Base-by-base conservation (phyloP, 2,888 invertebrate genomes). In the Hybos culiciformis region DNA sequence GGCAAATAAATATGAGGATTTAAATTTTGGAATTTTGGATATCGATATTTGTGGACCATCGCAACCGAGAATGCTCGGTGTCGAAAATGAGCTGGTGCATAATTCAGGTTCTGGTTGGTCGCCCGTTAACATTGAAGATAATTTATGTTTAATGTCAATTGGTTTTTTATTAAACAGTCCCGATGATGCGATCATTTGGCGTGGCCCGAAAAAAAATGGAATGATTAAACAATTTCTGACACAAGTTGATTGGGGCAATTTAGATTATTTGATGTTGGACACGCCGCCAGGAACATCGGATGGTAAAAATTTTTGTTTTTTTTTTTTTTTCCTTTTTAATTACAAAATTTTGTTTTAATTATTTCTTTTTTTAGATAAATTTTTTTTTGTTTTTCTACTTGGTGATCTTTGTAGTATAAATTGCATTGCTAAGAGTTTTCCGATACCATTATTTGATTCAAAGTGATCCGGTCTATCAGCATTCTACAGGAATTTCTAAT, bases 31-130 rank as follows among this genome's bases (percentile, higher is more conserved):
- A 17, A 78, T 98, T 7, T 68, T 98, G 53, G 98, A 99, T 68
- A 83, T 97, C 43, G 98, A 99, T 63, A 91, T 98, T 53, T 98
- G 97, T 70, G 98, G 98, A 0, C 98, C 98, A 36, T 94, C 94
- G 19, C 88, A 93, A 60, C 97, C 98, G 11, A 77, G 92, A 50
- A 82, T 98, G 53, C 73, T 97, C 56, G 96, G 96, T 29, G 87
- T 87, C 33, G 72, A 84, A 53, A 86, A 85, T 26, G 94, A 97
- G 65, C 84, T 85, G 66, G 90, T 97, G 3, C 96, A 96, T 72
- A 83, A 88, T 60, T 94, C 93, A 46, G 92, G 91, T 17, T 91
- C 91, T 3, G 94, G 94, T 39, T 94, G 93, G 94, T 93, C 92
- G 11, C 94, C 94, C 24, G 88, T 94, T 79, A 91, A 83, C 59